A percentile compares a stretch with the other conserved stretches of the same genome.
phyloP scores from a whole-genome alignment of 2,113 vertebrate species.

The Ptilorrhoa leucosticta region DNA sequence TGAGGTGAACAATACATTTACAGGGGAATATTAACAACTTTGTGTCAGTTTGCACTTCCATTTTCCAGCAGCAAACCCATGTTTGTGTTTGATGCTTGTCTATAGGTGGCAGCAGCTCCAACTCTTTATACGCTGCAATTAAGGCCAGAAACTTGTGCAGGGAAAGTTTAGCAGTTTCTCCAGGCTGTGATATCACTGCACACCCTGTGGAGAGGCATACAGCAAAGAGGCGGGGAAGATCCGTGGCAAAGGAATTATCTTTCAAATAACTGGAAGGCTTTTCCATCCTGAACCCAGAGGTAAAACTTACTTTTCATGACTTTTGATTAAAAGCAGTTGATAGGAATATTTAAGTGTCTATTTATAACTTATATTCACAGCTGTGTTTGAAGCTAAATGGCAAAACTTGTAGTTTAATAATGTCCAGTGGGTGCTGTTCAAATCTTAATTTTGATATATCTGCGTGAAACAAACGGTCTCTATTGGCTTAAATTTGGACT shows the following conservation, averaged over 20 bases:
- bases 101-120: conserved; percentile 54
- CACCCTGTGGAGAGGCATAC: background rate
- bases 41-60: background rate
- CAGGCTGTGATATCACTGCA: background rate
- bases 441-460: background rate
- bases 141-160: background rate
- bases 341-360: background rate
- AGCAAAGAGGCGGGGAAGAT: background rate
- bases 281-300: background rate
- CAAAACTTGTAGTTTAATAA: background rate
- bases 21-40: background rate
- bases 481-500: background rate
- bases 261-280: background rate
- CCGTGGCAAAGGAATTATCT: background rate
- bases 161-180: background rate
- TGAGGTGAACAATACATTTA: background rate
- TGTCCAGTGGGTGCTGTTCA: background rate
- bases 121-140: background rate
- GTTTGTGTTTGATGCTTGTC: background rate
- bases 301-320: background rate
- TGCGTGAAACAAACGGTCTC: background rate
- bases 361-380: background rate
- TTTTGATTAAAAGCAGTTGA: background rate
- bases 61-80: background rate
- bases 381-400: background rate